These are phyloP conservation scores for Cybosia mesomella DNA, from an alignment of 2,888 invertebrate species.

Conservation along the genomic window DNA sequence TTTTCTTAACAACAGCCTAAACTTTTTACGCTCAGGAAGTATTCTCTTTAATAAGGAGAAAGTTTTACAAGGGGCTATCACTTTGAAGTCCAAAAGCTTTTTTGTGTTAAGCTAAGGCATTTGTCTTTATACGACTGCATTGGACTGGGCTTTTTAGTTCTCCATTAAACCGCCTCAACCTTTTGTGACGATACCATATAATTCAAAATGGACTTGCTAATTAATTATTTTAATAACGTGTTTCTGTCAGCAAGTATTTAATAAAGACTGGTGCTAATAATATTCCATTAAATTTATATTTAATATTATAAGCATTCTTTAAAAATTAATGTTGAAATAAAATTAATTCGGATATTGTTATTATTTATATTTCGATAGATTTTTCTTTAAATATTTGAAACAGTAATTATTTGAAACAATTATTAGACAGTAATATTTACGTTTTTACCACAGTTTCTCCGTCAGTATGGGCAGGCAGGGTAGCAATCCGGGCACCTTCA, in stretches of 20 bases:
- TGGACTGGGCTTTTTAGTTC: neutral
- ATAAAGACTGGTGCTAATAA: neutral
- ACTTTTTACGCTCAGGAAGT: conserved; percentile 36
- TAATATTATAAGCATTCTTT: no score
- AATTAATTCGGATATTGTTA: no score
- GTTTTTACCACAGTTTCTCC: conserved; percentile 88
- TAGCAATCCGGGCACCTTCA: conserved; percentile 89
- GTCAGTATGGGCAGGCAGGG: conserved; percentile 91
- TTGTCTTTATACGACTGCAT: conserved; percentile 7
- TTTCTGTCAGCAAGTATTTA: neutral
- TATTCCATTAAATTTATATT: neutral
- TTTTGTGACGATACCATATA: neutral
- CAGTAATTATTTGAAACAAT: no score
- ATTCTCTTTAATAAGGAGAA: conserved; percentile 50
- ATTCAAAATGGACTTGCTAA: neutral
- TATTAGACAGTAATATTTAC: neutral
- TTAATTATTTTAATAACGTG: neutral
- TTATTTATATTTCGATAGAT: no score
- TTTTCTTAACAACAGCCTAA: conserved; percentile 37
- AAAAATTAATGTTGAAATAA: no score
- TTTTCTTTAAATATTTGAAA: no score
- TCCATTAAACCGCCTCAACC: neutral
- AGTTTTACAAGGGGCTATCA: conserved; percentile 36
- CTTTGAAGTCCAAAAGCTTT: conserved; percentile 17
- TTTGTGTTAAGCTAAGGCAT: neutral